Conservation (phyloP, 2,888 invertebrate species). For the Tiliacea citrago region DNA sequence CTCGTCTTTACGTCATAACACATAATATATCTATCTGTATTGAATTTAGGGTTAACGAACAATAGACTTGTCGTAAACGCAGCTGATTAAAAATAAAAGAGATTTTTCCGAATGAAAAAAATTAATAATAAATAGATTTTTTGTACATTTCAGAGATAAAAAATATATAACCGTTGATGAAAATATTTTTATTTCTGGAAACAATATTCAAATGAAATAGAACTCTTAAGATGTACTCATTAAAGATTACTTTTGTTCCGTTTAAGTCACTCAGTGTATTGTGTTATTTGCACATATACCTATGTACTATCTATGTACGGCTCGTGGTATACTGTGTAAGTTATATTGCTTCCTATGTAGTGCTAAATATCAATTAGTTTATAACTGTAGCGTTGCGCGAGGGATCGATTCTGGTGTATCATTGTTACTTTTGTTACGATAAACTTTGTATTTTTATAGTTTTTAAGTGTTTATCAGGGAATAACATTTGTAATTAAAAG, state of each 20-base stretch:
- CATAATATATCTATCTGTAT: constrained; percentile 30
- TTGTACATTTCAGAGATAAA: constrained; percentile 41
- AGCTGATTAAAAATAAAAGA: constrained; percentile 57
- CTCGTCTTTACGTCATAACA: constrained; percentile 26
- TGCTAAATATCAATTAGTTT: constrained; percentile 72
- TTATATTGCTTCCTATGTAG: constrained; percentile 80
- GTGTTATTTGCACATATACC: constrained; percentile 29
- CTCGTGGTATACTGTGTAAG: constrained; percentile 66
- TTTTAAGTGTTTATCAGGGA: constrained; percentile 48
- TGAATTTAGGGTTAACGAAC: constrained; percentile 48
- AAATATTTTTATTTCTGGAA: constrained; percentile 43
- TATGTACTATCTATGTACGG: constrained; percentile 44
- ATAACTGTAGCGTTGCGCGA: constrained; percentile 57
- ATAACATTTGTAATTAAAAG: constrained; percentile 28
- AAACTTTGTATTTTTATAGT: constrained; percentile 61
- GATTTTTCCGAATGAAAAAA: constrained; percentile 50
- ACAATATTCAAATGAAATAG: constrained; percentile 45
- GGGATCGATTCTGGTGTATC: constrained; percentile 12
- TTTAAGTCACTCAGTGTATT: constrained; percentile 47
- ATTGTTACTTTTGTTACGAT: constrained; percentile 43
- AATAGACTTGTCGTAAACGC: constrained; percentile 59
- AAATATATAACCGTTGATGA: constrained; percentile 32
- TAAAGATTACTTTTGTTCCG: constrained; percentile 41
- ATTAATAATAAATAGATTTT: constrained; percentile 26
- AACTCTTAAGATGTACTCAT: constrained; percentile 46